Conservation (phyloP, 2,113 vertebrate genomes). For the Spilogale gracilis region DNA sequence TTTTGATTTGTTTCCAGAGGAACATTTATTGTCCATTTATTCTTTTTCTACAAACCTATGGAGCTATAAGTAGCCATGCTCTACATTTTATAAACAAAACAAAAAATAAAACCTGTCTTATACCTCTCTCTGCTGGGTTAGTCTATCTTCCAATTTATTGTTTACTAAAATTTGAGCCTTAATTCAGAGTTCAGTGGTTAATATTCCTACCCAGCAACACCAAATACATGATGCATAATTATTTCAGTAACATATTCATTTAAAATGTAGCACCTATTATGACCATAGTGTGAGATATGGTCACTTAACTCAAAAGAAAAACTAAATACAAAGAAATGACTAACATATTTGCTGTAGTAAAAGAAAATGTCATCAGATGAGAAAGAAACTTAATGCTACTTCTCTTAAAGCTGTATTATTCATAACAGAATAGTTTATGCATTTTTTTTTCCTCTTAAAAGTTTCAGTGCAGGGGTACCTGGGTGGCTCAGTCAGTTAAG, state of each 20-base stretch:
- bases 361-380: neutral
- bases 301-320: neutral
- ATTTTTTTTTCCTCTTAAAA: neutral
- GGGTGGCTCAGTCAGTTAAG: neutral
- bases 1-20: slow-evolving; percentile 7
- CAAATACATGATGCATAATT: neutral
- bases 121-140: neutral
- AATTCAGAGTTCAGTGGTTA: neutral
- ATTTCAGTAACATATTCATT: neutral
- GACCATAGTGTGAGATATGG: neutral
- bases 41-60: neutral
- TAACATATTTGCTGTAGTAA: neutral
- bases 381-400: neutral
- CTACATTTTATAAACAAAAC: slow-evolving; percentile 34
- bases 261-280: neutral
- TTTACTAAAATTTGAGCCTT: neutral
- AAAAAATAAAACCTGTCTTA: neutral
- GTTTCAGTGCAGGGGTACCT: neutral
- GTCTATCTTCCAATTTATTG: neutral
- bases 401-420: slow-evolving; percentile 27
- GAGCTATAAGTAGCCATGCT: neutral
- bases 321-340: neutral
- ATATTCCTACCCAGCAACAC: neutral
- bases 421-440: neutral
- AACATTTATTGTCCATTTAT: neutral